Base-by-base conservation (phyloP, 2,113 vertebrate species). In the Cinclus mexicanus region DNA sequence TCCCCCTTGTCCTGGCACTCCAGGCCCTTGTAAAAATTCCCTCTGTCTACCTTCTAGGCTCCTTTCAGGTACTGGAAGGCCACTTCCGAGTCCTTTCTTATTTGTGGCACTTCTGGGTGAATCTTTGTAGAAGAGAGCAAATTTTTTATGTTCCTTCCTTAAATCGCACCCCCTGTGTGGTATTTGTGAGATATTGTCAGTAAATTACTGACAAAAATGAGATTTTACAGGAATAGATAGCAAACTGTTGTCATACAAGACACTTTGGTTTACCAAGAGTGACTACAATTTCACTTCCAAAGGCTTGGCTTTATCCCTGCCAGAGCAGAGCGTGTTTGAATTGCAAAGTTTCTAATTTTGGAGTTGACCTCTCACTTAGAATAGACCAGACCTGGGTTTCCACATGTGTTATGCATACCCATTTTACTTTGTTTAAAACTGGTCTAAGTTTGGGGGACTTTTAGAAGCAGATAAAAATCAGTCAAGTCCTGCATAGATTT, bases 81-180 rank as follows among this genome's bases (percentile, higher is more conserved):
- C 21, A 7, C 16, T 63, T 12, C n/a, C 0, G 2, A 71, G 13
- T 25, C 16, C 7, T 46, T 60, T 67, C 22, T 31, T 33, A n/a
- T 57, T 72, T 76, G 17, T 71, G 28, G 17, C 22, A 61, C 26
- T 60, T 74, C 37, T 65, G 12, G 10, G 31, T 64, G 41, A 85
- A 75, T 67, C 39, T 44, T 37, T 47, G 6, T 7, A 88, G 42
- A 72, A 37, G 9, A 11, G 24, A 71, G 42, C 10, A 56, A 53
- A 49, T 6, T 15, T 37, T 23, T 71, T 20, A 19, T 28, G 7
- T 71, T 75, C 4, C 71, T 67, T 65, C 50, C 11, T 49, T 50
- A 57, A 8, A 46, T 26, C 24, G 10, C 11, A 56, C 18, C 3
- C 7, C 9, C 8, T 3, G 1, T 20, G 10, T n/a, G 29, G 8